Percentiles rank a stretch among this genome's conserved stretches.
phyloP scores from a whole-genome alignment of 2,888 invertebrate genomes.

The Cenopis cana region DNA sequence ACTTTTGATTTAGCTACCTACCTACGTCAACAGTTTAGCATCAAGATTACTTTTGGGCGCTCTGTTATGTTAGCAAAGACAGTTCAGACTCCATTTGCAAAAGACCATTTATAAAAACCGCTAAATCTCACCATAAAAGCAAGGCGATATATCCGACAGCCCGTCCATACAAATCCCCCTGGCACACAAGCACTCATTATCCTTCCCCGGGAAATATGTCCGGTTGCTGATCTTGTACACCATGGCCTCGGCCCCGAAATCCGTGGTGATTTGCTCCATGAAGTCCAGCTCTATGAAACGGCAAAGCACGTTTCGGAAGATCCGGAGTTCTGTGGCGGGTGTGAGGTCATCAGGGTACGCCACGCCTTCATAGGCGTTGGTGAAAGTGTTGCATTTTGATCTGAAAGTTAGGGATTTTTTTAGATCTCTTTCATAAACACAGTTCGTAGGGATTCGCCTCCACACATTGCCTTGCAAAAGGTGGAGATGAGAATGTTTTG shows the following conservation, averaged over 20 bases:
- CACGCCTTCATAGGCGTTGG: conserved; percentile 89
- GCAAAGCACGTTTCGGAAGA: conserved; percentile 92
- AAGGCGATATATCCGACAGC: conserved; percentile 88
- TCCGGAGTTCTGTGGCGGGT: conserved; percentile 78
- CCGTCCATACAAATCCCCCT: conserved; percentile 83
- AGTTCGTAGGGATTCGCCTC: too few relatives aligned
- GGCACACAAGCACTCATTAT: conserved; percentile 87
- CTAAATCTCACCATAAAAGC: conserved; percentile 87
- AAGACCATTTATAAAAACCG: background rate
- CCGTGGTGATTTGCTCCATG: conserved; percentile 51
- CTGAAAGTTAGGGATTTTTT: conserved; percentile 57
- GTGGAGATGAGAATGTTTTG: too few relatives aligned
- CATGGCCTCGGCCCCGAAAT: conserved; percentile 84
- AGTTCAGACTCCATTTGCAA: background rate
- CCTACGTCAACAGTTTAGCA: too few relatives aligned
- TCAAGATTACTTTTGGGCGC: too few relatives aligned
- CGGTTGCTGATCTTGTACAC: conserved; percentile 86
- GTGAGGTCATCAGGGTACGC: conserved; percentile 87
- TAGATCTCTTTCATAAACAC: too few relatives aligned
- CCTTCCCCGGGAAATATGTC: conserved; percentile 86
- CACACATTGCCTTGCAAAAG: too few relatives aligned
- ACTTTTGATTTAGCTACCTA: too few relatives aligned
- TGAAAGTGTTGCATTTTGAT: conserved; percentile 87
- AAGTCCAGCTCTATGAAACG: conserved; percentile 84
- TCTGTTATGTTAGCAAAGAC: background rate